Conservation (phyloP, 1,140 invertebrate species). For the Drosophila arizonae region DNA sequence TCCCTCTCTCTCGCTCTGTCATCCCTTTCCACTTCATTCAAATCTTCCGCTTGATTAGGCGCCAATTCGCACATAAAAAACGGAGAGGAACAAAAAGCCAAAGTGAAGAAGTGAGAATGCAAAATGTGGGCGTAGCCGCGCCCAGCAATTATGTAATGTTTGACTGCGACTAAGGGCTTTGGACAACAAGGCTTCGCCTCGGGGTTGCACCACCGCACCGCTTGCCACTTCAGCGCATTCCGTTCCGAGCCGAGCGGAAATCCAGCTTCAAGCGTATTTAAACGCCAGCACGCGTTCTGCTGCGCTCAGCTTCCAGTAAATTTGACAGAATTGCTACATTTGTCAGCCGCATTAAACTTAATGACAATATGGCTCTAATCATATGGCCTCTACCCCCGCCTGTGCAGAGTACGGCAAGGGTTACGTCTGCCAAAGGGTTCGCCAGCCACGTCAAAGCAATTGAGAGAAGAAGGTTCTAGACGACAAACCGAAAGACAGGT, state of each 20-base stretch:
- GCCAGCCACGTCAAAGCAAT: neutral
- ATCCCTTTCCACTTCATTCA: conserved; percentile 55
- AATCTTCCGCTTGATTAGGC: conserved; percentile 82
- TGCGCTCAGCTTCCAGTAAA: conserved; percentile 70
- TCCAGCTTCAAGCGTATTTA: conserved; percentile 23
- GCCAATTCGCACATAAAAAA: conserved; percentile 72
- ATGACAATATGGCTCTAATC: conserved; percentile 69
- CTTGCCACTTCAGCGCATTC: conserved; percentile 3
- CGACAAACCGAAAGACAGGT: no score
- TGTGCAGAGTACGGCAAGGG: conserved; percentile 56
- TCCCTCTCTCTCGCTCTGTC: conserved; percentile 13
- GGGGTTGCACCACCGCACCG: conserved; percentile 46
- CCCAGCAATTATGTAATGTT: conserved; percentile 67
- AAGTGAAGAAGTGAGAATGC: neutral
- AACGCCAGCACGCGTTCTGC: conserved; percentile 38
- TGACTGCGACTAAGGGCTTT: conserved; percentile 26
- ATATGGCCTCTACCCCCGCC: conserved; percentile 3
- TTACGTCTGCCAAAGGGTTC: conserved; percentile 43
- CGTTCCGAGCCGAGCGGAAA: neutral
- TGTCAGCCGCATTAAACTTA: conserved; percentile 66
- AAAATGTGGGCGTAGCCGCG: conserved; percentile 65
- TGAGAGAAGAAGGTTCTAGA: neutral
- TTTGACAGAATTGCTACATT: conserved; percentile 79
- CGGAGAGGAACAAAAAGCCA: neutral
- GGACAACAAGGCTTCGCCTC: neutral